A percentile compares a stretch with the other conserved stretches of the same genome.
Evolutionary conservation across 2,797 vertebrate species (phyloP).

Genomic region (Thaleichthys pacificus): DNA sequence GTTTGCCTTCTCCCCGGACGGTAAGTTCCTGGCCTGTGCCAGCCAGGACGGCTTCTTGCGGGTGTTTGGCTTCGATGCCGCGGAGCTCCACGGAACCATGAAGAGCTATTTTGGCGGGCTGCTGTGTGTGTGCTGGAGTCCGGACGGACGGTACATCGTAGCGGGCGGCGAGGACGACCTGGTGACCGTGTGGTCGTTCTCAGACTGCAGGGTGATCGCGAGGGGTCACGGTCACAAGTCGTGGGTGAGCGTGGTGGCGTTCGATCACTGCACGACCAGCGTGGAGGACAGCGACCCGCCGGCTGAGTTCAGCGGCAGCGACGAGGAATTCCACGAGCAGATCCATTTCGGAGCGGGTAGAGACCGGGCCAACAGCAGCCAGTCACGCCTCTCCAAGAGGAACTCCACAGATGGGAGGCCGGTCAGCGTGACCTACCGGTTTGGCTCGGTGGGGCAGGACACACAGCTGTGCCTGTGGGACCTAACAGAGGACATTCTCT

Average conservation of each 20-base stretch:
- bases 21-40: slow-evolving; percentile 92
- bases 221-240: slow-evolving; percentile 94
- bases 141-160: slow-evolving; percentile 95
- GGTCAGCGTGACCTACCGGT: slow-evolving; percentile 89
- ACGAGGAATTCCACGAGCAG: slow-evolving; percentile 94
- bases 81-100: slow-evolving; percentile 95
- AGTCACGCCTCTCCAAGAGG: slow-evolving; percentile 93
- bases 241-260: slow-evolving; percentile 95
- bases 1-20: slow-evolving; percentile 95
- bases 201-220: slow-evolving; percentile 90
- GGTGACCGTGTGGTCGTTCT: slow-evolving; percentile 95
- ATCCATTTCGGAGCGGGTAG: slow-evolving; percentile 80
- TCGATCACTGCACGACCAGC: slow-evolving; percentile 94
- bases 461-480: slow-evolving; percentile 98
- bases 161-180: slow-evolving; percentile 94
- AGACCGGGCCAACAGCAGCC: slow-evolving; percentile 85
- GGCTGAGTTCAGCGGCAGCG: slow-evolving; percentile 90
- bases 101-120: slow-evolving; percentile 98
- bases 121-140: slow-evolving; percentile 96
- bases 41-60: slow-evolving; percentile 97
- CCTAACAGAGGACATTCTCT: slow-evolving; percentile 97
- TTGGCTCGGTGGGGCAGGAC: slow-evolving; percentile 96
- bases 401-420: slow-evolving; percentile 96
- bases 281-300: slow-evolving; percentile 88
- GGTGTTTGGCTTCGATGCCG: slow-evolving; percentile 92